Conservation (phyloP, 2,797 vertebrate species). For the Arctocebus calabarensis region DNA sequence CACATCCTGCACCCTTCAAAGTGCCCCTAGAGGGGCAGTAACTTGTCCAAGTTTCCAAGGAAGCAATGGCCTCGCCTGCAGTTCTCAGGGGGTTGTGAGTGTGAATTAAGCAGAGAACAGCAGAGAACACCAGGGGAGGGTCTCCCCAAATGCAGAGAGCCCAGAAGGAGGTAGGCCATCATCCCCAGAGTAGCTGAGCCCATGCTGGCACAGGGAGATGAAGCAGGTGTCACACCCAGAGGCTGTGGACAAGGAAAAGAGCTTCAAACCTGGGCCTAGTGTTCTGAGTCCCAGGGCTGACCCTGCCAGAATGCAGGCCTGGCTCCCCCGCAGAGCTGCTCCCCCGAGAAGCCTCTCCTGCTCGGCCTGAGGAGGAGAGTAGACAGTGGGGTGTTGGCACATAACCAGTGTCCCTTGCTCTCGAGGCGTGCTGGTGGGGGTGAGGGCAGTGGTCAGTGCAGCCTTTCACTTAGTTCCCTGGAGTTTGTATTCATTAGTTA, state of each 20-base stretch:
- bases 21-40: background rate
- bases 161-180: background rate
- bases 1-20: background rate
- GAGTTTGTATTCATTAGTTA: background rate
- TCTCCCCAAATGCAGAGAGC: no score
- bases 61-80: background rate
- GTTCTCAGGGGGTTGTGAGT: accelerated
- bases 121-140: background rate
- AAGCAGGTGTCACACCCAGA: no score
- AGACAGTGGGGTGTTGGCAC: accelerated
- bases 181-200: background rate
- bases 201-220: background rate
- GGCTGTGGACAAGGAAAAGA: background rate
- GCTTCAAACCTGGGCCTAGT: background rate
- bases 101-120: accelerated
- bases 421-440: background rate
- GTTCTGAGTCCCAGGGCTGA: background rate
- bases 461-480: background rate
- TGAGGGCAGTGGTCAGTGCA: no score
- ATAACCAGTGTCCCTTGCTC: background rate
- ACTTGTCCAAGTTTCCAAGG: background rate
- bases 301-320: accelerated
- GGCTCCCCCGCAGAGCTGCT: accelerated
- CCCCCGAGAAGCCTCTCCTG: no score
- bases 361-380: background rate